Percentiles rank a stretch among this genome's conserved stretches.
These are phyloP conservation scores for Perdita meconis DNA, from an alignment of 2,888 invertebrate species.

Conservation along the genomic window DNA sequence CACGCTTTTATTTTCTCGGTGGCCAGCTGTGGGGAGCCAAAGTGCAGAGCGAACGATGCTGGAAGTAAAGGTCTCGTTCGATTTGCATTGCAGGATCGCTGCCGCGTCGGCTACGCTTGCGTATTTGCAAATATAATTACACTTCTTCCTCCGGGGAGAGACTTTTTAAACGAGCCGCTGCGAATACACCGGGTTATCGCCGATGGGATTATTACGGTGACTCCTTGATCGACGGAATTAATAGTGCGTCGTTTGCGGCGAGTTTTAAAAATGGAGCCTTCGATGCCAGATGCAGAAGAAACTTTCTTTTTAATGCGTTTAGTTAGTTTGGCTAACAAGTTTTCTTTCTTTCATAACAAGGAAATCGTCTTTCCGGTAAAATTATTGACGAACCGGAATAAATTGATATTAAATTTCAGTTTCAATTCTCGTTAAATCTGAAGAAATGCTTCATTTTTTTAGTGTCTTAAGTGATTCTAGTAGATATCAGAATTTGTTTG, in stretches of 20 bases:
- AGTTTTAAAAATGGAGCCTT: constrained; percentile 3
- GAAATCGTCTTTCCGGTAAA: constrained; percentile 4
- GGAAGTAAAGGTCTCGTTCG: neutral
- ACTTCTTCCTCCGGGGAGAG: constrained; percentile 2
- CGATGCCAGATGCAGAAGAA: constrained; percentile 4
- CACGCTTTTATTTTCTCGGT: constrained; percentile 1
- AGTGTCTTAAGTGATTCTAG: no score
- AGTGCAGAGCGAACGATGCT: neutral
- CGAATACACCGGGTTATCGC: constrained; percentile 6
- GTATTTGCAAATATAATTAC: constrained; percentile 49
- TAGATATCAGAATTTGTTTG: no score
- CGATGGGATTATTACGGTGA: constrained; percentile 41
- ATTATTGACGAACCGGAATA: constrained; percentile 4
- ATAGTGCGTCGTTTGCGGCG: constrained; percentile 18
- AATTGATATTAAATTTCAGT: no score
- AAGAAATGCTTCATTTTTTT: no score
- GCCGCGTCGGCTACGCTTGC: neutral
- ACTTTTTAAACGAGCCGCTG: constrained; percentile 3
- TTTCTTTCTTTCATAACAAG: neutral
- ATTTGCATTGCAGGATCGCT: constrained; percentile 22
- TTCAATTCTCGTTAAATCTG: no score
- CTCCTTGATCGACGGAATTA: constrained; percentile 46
- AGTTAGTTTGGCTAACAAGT: constrained; percentile 8
- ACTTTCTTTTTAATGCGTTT: neutral
- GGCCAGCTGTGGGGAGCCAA: neutral